Evolutionary conservation across 1,140 invertebrate species (phyloP), one percentile per base, ranked within the genome.

Genomic region (Periplaneta americana): DNA sequence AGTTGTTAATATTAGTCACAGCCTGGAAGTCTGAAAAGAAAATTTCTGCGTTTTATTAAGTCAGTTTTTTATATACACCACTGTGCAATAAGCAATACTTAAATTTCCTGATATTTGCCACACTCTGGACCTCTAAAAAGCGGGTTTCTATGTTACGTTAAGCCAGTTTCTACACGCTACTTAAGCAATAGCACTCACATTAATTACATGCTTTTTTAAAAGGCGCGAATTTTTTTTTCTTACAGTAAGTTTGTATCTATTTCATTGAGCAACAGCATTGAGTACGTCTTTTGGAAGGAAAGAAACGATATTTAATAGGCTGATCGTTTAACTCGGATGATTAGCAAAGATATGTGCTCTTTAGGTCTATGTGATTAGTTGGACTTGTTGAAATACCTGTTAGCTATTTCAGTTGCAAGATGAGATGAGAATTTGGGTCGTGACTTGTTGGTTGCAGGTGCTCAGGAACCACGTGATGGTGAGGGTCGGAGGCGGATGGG

Each of bases 381-480:
- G 39, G 39, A 57, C 22, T 15, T 22, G 13, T 15, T 57, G 39
- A 15, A 57, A 13, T 57, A 57, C 39, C 39, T 57, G 39, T 15
- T 15, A 22, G 22, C 22, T 57, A 57, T 57, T n/a, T n/a, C n/a
- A n/a, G 48, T 2, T 1, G 48, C 13, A 57, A 22, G 39, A 57
- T 11, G 13, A 57, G 39, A 57, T 11, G 39, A 57, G 48, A n/a
- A 57, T 28, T 9, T 32, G 74, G 10, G 39, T 48, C 39, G 75
- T n/a, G 32, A 22, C 1, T 35, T n/a, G 1, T 18, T 76, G 22
- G 48, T 80, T 37, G 1, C 88, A 98, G 96, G 97, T 99, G 85
- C 90, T 99, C 31, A 92, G 98, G 34, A 98, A 96, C 83, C 98
- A 99, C 91, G 97, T 99, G 78, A 99, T 99, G 98, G 97, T 99